Percentiles rank a stretch among this genome's conserved stretches.
Conservation (phyloP, 2,888 invertebrate genomes). For the Oegoconia quadripuncta region DNA sequence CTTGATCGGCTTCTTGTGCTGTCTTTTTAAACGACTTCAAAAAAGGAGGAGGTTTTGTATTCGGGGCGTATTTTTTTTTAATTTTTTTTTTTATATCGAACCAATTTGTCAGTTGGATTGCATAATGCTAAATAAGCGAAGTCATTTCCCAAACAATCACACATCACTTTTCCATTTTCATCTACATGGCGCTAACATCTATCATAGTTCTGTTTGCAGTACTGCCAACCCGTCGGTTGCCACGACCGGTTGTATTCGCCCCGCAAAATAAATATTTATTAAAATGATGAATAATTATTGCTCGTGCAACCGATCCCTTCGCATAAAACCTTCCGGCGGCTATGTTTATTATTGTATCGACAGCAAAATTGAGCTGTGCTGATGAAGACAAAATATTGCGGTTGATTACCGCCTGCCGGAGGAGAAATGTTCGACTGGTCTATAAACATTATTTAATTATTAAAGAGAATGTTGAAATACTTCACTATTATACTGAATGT, state of each 20-base stretch:
- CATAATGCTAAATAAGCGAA: not conserved
- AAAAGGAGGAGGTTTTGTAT: no score
- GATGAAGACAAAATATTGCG: slow-evolving; percentile 16
- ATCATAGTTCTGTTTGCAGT: slow-evolving; percentile 1
- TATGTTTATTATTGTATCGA: slow-evolving; percentile 38
- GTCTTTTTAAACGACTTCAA: no score
- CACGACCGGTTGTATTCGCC: slow-evolving; percentile 10
- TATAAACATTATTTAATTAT: no score
- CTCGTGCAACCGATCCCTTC: slow-evolving; percentile 34
- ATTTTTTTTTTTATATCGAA: no score
- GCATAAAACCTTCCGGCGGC: slow-evolving; percentile 26
- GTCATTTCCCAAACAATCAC: not conserved
- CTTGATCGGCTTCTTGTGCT: no score
- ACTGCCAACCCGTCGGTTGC: slow-evolving; percentile 25
- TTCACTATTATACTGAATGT: no score
- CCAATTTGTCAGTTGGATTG: no score
- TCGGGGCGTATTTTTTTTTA: no score
- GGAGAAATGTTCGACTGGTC: no score
- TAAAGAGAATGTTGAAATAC: no score
- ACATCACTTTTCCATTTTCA: not conserved
- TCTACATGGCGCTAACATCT: not conserved
- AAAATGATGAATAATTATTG: slow-evolving; percentile 40
- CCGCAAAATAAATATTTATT: slow-evolving; percentile 43
- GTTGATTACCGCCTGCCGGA: slow-evolving; percentile 12
- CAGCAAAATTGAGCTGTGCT: slow-evolving; percentile 30